These are phyloP conservation scores for Propithecus coquereli DNA, from an alignment of 2,113 vertebrate genomes.

Conservation along the genomic window DNA sequence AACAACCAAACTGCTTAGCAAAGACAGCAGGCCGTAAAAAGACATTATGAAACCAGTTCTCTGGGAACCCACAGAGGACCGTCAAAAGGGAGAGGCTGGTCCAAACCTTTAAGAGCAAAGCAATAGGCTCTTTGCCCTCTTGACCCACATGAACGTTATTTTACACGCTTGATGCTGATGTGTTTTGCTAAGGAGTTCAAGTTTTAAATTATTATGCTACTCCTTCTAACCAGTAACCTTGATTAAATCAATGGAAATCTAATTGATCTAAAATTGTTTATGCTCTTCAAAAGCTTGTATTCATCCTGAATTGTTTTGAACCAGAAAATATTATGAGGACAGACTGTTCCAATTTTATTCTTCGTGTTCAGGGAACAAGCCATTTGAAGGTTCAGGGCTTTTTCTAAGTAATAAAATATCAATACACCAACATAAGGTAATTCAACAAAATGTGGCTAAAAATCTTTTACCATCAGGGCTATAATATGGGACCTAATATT, in stretches of 20 bases:
- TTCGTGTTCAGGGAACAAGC: conserved; percentile 61
- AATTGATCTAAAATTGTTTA: conserved; percentile 69
- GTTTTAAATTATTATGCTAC: not conserved
- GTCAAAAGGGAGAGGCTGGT: not conserved
- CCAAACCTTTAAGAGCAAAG: not conserved
- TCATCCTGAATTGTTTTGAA: conserved; percentile 49
- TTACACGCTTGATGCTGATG: not conserved
- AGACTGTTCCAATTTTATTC: conserved; percentile 70
- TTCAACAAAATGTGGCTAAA: not conserved
- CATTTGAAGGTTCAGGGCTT: conserved; percentile 63
- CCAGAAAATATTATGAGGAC: conserved; percentile 69
- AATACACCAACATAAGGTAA: not conserved
- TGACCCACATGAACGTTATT: not conserved
- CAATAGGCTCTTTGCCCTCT: rapidly evolving
- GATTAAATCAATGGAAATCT: conserved; percentile 70
- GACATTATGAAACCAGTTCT: rapidly evolving
- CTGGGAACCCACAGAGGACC: not conserved
- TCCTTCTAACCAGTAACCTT: not conserved
- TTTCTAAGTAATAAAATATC: not conserved
- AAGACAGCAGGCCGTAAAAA: no score
- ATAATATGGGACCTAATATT: not conserved
- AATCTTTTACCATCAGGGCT: not conserved
- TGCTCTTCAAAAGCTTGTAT: conserved; percentile 64
- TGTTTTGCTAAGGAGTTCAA: not conserved
- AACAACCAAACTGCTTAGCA: not conserved